Conservation (phyloP, 2,888 invertebrate genomes). For the Gortyna flavago region DNA sequence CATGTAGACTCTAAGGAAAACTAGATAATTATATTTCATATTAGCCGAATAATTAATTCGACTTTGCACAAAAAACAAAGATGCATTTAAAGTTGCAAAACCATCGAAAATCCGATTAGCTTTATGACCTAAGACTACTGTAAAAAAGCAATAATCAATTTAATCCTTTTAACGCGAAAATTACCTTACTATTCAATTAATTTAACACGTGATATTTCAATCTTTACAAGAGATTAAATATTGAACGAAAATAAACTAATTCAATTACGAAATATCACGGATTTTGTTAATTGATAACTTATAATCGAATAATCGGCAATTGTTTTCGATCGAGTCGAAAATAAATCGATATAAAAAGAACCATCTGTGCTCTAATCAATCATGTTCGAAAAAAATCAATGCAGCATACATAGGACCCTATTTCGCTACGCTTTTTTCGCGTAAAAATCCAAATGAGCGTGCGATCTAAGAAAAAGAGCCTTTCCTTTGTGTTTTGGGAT, state of each 20-base stretch:
- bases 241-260: constrained; percentile 23
- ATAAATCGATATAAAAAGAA: constrained; percentile 24
- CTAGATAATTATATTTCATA: not conserved
- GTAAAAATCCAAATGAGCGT: constrained; percentile 67
- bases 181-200: constrained; percentile 26
- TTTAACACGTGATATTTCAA: constrained; percentile 25
- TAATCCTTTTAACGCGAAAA: constrained; percentile 28
- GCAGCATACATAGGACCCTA: constrained; percentile 73
- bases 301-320: constrained; percentile 9
- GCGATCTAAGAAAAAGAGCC: constrained; percentile 69
- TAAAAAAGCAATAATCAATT: constrained; percentile 44
- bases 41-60: not conserved
- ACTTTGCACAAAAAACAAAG: constrained; percentile 1
- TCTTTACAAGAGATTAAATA: constrained; percentile 15
- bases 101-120: constrained; percentile 24
- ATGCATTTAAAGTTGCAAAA: constrained; percentile 11
- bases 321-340: constrained; percentile 26
- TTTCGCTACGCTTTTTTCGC: constrained; percentile 82
- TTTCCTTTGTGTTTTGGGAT: constrained; percentile 67
- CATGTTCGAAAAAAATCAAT: constrained; percentile 72
- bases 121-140: constrained; percentile 24
- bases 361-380: constrained; percentile 65
- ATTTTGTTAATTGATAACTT: constrained; percentile 1
- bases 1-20: not conserved
- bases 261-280: constrained; percentile 24